Conservation (phyloP, 2,797 vertebrate genomes). For the Chiloscyllium punctatum region DNA sequence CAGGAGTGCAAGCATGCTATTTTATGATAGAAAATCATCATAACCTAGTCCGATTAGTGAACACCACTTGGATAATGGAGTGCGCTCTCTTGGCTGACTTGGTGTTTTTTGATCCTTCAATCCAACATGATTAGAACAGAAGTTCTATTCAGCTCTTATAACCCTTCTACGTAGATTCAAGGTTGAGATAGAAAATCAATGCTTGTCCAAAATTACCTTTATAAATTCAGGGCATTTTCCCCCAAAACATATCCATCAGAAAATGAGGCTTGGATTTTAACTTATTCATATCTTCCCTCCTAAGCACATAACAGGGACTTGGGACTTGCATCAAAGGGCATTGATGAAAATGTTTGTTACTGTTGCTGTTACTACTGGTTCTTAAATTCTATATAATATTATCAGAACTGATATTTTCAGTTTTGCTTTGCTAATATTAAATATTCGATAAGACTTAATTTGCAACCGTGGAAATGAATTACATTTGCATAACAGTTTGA, state of each 20-base stretch:
- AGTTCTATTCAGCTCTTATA: not conserved
- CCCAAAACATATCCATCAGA: slow-evolving; percentile 19
- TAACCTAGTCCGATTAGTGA: not conserved
- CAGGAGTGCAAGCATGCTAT: not conserved
- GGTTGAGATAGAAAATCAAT: not conserved
- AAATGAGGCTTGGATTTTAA: not conserved
- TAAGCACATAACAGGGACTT: not conserved
- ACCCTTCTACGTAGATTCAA: not conserved
- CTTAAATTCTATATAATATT: not conserved
- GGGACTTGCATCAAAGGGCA: no score
- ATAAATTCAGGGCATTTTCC: not conserved
- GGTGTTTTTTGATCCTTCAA: not conserved
- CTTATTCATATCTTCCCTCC: not conserved
- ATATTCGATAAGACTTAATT: not conserved
- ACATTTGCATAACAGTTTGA: not conserved
- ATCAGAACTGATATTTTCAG: not conserved
- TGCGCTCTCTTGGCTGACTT: not conserved
- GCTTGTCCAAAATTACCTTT: not conserved
- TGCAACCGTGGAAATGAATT: not conserved
- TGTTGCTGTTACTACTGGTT: not conserved
- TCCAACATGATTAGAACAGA: not conserved
- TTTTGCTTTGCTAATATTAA: not conserved
- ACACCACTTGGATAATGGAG: not conserved
- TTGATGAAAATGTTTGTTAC: not conserved
- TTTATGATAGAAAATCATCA: slow-evolving; percentile 2